These are phyloP conservation scores for Percopsis transmontana DNA, from an alignment of 2,113 vertebrate genomes.

Conservation along the genomic window DNA sequence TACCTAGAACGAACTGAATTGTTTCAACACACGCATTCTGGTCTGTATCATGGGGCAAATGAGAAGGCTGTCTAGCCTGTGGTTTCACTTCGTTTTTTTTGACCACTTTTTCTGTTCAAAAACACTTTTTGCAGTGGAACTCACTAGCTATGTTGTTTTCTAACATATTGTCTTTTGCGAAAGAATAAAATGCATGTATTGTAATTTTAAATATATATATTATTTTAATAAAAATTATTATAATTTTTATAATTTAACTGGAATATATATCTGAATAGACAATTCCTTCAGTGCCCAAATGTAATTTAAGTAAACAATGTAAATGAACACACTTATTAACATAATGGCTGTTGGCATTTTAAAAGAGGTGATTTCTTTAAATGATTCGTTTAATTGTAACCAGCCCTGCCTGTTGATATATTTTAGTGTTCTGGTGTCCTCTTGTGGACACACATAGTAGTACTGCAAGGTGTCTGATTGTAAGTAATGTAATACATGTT, in stretches of 20 bases:
- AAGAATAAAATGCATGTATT: no score
- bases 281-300: neutral
- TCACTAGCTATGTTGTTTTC: neutral
- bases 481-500: no score
- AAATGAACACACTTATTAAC: no score
- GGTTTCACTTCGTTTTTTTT: slow-evolving; percentile 17
- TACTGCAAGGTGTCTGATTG: slow-evolving; percentile 2
- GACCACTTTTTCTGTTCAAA: neutral
- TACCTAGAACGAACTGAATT: neutral
- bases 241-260: no score
- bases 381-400: neutral
- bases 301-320: neutral
- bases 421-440: slow-evolving; percentile 8
- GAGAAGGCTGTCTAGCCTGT: neutral
- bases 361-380: no score
- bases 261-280: neutral
- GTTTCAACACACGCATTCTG: neutral
- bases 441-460: slow-evolving; percentile 25
- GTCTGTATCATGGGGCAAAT: neutral
- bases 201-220: no score
- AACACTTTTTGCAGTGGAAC: neutral
- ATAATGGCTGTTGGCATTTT: no score
- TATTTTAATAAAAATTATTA: no score
- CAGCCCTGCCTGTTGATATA: neutral
- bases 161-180: neutral